phyloP scores from a whole-genome alignment of 2,888 invertebrate species.

The Trypoxylon attenuatum region DNA sequence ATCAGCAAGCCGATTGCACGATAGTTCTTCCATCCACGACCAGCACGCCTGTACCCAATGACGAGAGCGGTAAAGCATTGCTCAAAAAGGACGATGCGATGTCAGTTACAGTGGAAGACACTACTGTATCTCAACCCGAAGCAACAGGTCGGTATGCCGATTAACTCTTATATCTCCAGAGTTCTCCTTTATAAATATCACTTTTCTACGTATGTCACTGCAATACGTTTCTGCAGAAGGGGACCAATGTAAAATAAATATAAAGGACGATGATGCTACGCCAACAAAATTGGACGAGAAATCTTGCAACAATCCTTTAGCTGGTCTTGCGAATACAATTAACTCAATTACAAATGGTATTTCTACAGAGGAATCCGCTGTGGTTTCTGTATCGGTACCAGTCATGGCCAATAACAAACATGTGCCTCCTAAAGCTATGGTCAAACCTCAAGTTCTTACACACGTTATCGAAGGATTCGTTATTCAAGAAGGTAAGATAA shows the following conservation, averaged over 20 bases:
- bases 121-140: constrained; percentile 36
- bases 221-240: constrained; percentile 48
- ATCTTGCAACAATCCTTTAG: constrained; percentile 69
- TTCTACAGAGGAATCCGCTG: constrained; percentile 55
- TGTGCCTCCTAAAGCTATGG: constrained; percentile 90
- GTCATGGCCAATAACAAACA: constrained; percentile 63
- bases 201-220: not conserved
- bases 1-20: constrained; percentile 59
- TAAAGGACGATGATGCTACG: constrained; percentile 67
- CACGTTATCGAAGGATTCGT: constrained; percentile 98
- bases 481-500: constrained; percentile 87
- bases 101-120: constrained; percentile 44
- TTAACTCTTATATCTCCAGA: not conserved
- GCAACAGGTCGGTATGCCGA: constrained; percentile 32
- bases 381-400: constrained; percentile 51
- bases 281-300: constrained; percentile 66
- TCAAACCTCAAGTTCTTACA: constrained; percentile 95
- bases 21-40: constrained; percentile 61
- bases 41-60: constrained; percentile 41
- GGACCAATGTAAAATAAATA: constrained; percentile 53
- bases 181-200: not conserved
- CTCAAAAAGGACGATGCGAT: constrained; percentile 61
- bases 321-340: constrained; percentile 70
- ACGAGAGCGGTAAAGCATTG: constrained; percentile 47
- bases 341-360: constrained; percentile 71